phyloP scores from a whole-genome alignment of 2,797 vertebrate species.

The Phrynocephalus guinanensis region DNA sequence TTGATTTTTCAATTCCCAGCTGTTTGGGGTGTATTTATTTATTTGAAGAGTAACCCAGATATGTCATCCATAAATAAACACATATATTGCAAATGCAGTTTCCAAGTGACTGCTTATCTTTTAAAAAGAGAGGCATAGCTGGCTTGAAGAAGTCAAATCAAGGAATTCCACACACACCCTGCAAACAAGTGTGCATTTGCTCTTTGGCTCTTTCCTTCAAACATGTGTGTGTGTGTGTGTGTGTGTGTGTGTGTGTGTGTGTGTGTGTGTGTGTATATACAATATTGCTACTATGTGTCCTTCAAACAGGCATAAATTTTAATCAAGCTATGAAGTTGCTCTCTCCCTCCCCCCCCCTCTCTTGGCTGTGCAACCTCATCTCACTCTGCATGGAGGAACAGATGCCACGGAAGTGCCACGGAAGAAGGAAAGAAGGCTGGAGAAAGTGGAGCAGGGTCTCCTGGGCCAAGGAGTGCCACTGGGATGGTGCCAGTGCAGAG shows the following conservation, averaged over 20 bases:
- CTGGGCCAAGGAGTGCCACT: conserved; percentile 18
- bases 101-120: neutral
- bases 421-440: neutral
- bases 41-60: neutral
- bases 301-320: neutral
- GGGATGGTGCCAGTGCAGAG: too few species aligned
- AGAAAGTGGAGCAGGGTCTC: neutral
- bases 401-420: neutral
- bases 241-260: too few species aligned
- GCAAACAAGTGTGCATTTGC: neutral
- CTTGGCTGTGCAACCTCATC: neutral
- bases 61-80: neutral
- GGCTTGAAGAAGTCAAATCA: neutral
- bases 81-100: neutral
- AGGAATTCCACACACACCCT: neutral
- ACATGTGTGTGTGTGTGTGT: neutral
- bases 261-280: neutral
- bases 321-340: neutral
- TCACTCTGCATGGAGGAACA: neutral
- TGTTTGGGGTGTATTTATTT: neutral
- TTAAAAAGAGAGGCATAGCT: neutral
- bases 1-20: neutral
- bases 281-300: neutral
- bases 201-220: neutral
- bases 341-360: neutral